phyloP scores from a whole-genome alignment of 2,113 vertebrate genomes.

The Egretta garzetta region DNA sequence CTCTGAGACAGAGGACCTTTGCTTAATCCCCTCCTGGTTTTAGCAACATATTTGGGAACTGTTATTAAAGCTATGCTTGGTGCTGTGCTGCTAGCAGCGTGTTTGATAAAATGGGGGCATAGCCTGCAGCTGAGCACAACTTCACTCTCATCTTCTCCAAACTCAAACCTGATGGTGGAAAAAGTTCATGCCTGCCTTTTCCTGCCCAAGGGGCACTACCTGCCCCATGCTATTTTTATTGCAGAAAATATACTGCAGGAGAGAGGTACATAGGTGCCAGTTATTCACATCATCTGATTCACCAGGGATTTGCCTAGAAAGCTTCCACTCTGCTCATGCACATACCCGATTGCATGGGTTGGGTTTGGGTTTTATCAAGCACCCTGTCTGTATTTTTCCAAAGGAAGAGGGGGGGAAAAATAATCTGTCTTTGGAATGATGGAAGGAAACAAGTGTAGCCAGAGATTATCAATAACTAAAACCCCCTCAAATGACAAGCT shows the following conservation, averaged over 20 bases:
- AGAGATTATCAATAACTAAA: background rate
- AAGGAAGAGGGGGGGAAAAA: background rate
- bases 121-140: background rate
- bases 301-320: background rate
- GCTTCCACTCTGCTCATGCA: background rate
- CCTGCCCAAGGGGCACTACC: background rate
- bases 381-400: background rate
- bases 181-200: background rate
- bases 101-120: rapidly evolving
- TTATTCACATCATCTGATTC: background rate
- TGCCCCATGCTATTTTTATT: rapidly evolving
- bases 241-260: background rate
- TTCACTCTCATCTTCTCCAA: background rate
- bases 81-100: background rate
- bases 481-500: background rate
- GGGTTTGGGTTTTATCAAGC: background rate
- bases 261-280: background rate
- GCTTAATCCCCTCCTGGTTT: background rate
- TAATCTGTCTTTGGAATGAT: background rate
- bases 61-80: rapidly evolving
- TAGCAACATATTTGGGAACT: background rate
- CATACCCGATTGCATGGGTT: background rate
- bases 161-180: background rate
- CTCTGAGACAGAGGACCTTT: background rate
- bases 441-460: background rate